Conservation (phyloP, 2,113 vertebrate species). For the Lepus europaeus region DNA sequence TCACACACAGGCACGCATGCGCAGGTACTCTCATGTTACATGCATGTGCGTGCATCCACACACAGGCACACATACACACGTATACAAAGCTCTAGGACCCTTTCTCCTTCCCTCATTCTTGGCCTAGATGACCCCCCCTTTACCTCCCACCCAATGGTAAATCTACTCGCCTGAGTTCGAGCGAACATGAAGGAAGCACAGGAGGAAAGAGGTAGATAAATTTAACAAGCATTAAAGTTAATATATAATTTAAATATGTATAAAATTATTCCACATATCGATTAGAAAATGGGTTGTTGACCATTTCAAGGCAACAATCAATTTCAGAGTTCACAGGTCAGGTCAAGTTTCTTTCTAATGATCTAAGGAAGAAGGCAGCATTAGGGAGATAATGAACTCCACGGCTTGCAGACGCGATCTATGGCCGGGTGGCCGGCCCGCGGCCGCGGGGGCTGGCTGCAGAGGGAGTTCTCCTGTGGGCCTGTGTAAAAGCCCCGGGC, state of each 20-base stretch:
- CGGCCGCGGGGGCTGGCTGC: conserved; percentile 76
- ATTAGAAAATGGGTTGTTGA: conserved; percentile 93
- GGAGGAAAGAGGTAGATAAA: conserved; percentile 91
- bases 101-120: conserved; percentile 15
- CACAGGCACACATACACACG: background rate
- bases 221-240: conserved; percentile 92
- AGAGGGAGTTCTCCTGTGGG: conserved; percentile 81
- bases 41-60: background rate
- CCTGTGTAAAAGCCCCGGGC: conserved; percentile 83
- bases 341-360: conserved; percentile 92
- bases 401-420: conserved; percentile 87
- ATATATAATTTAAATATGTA: conserved; percentile 95
- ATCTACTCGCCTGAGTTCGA: conserved; percentile 83
- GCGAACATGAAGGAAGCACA: conserved; percentile 83
- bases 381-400: conserved; percentile 92
- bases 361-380: conserved; percentile 89
- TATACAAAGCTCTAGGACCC: background rate
- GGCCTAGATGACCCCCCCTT: background rate
- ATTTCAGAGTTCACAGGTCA: conserved; percentile 93
- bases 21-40: background rate
- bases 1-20: background rate
- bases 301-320: conserved; percentile 92
- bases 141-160: conserved; percentile 79
- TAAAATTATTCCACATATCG: conserved; percentile 91
- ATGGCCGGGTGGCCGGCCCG: conserved; percentile 84